Percentiles rank a stretch among this genome's conserved stretches.
Conservation (phyloP, 2,797 vertebrate species). For the Pseudomugil tenellus region DNA sequence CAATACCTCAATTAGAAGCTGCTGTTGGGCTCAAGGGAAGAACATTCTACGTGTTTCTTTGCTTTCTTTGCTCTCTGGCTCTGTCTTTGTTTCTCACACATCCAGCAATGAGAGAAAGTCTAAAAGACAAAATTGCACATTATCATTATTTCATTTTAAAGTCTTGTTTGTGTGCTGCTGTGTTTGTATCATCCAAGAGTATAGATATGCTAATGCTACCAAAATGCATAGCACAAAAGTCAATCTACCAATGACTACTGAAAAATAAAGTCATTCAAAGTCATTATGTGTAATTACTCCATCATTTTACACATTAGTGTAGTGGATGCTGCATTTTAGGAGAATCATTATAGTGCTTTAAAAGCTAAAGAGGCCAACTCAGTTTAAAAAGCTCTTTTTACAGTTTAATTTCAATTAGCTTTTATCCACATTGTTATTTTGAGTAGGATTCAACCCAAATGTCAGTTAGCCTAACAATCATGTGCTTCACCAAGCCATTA, state of each 20-base stretch:
- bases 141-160: constrained; percentile 33
- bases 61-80: constrained; percentile 62
- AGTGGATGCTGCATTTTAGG: not conserved
- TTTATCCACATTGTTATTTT: constrained; percentile 4
- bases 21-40: constrained; percentile 69
- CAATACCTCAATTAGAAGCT: constrained; percentile 84
- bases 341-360: not conserved
- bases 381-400: not conserved
- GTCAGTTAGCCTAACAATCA: not conserved
- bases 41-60: constrained; percentile 69
- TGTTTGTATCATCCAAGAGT: constrained; percentile 23
- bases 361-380: not conserved
- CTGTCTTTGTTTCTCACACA: constrained; percentile 46
- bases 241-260: not conserved
- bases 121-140: constrained; percentile 50
- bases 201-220: constrained; percentile 15
- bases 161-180: constrained; percentile 29
- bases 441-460: constrained; percentile 5
- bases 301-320: not conserved
- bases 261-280: not conserved
- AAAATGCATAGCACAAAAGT: constrained; percentile 37
- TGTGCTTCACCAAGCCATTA: constrained; percentile 3
- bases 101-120: constrained; percentile 36
- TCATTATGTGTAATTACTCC: not conserved
- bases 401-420: not conserved